A percentile compares a stretch with the other conserved stretches of the same genome.
phyloP scores from a whole-genome alignment of 2,888 invertebrate genomes.

The Thymelicus lineola region DNA sequence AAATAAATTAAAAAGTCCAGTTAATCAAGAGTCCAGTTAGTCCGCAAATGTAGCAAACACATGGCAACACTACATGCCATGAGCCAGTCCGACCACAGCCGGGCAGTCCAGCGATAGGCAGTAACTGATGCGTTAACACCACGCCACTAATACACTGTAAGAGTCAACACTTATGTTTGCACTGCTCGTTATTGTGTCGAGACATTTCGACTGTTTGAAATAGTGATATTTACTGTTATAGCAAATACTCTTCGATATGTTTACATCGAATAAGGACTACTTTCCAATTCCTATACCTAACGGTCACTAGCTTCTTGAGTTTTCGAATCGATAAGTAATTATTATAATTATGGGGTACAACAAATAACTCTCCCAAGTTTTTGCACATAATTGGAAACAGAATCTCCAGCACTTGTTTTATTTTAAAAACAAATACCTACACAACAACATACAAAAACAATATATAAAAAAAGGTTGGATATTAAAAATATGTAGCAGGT shows the following conservation, averaged over 20 bases:
- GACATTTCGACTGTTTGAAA: slow-evolving; percentile 53
- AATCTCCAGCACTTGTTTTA: no score
- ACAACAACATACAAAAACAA: no score
- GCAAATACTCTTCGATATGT: slow-evolving; percentile 41
- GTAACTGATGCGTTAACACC: slow-evolving; percentile 58
- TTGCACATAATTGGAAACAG: no score
- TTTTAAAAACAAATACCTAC: no score
- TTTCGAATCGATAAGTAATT: not conserved
- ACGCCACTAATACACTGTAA: slow-evolving; percentile 50
- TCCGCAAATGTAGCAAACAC: not conserved
- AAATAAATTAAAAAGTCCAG: not conserved
- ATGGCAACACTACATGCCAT: not conserved
- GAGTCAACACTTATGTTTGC: slow-evolving; percentile 6
- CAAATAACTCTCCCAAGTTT: no score
- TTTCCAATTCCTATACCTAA: not conserved
- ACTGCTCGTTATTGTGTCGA: slow-evolving; percentile 16
- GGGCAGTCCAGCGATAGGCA: slow-evolving; percentile 43
- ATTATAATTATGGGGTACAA: no score
- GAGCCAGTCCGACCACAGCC: not conserved
- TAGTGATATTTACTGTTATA: slow-evolving; percentile 58
- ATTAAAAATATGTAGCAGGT: no score
- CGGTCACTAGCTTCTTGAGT: not conserved
- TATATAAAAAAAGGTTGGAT: no score
- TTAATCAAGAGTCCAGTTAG: not conserved
- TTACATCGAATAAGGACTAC: slow-evolving; percentile 1